Evolutionary conservation across 2,797 vertebrate genomes (phyloP).

Genomic region (Urosaurus nigricauda): DNA sequence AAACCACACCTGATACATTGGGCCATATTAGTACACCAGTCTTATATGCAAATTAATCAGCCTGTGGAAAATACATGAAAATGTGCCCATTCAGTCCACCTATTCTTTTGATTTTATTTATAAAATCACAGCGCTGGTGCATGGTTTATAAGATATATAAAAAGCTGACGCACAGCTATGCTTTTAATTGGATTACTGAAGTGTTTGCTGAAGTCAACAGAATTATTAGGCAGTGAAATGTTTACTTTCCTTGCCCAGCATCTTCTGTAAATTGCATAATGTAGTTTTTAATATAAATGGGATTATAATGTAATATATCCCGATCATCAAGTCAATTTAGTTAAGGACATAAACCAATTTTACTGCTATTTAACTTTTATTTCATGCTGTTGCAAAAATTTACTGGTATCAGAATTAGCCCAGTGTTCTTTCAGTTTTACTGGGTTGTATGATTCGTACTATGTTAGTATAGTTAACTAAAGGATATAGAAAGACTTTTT

Average conservation of each 20-base stretch:
- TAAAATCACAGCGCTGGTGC: neutral
- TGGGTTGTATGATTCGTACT: neutral
- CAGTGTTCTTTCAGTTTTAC: constrained; percentile 1
- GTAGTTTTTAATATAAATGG: constrained; percentile 52
- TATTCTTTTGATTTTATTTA: neutral
- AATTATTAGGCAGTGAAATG: constrained; percentile 34
- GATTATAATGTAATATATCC: neutral
- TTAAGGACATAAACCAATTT: constrained; percentile 1
- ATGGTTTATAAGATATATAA: constrained; percentile 5
- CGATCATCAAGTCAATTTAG: neutral
- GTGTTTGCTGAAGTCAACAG: constrained; percentile 30
- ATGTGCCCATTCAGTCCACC: neutral
- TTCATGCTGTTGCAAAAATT: constrained; percentile 3
- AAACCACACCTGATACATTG: neutral
- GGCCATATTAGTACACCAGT: neutral
- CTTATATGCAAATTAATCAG: neutral
- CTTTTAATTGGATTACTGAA: constrained; percentile 8
- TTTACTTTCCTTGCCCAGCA: constrained; percentile 27
- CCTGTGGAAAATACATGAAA: neutral
- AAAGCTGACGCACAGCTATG: constrained; percentile 1
- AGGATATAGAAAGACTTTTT: neutral
- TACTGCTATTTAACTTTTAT: constrained; percentile 1
- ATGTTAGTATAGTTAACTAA: neutral
- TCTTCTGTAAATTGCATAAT: constrained; percentile 34
- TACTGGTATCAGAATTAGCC: neutral